A percentile compares a stretch with the other conserved stretches of the same genome.
phyloP scores from a whole-genome alignment of 2,113 vertebrate genomes.

The Fukomys damarensis region DNA sequence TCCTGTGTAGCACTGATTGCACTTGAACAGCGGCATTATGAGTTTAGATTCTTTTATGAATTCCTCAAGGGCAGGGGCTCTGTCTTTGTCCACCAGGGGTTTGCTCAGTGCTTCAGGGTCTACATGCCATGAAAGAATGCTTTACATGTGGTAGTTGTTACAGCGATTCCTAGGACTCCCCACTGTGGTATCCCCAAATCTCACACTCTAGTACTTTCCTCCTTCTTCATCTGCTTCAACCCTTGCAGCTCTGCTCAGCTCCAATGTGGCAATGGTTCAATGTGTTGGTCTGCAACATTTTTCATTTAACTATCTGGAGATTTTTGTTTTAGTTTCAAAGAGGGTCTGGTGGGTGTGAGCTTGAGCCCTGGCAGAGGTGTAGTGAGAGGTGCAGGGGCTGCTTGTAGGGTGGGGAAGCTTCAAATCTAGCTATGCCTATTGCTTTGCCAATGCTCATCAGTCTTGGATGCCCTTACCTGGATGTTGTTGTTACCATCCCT shows the following conservation, averaged over 20 bases:
- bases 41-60: not conserved
- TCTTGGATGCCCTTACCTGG: not conserved
- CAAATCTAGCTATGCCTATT: not conserved
- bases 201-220: not conserved
- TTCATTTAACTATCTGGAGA: not conserved
- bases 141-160: not conserved
- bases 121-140: not conserved
- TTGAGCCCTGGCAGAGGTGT: not conserved
- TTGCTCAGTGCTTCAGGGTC: not conserved
- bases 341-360: too few species aligned
- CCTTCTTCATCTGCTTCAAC: not conserved
- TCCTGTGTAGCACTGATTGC: accelerated
- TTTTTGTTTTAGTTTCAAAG: not conserved
- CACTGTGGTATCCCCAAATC: not conserved
- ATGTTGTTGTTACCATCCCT: not conserved
- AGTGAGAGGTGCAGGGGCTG: not conserved
- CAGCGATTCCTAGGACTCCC: not conserved
- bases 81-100: not conserved
- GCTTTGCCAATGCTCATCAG: not conserved
- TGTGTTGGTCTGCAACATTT: not conserved
- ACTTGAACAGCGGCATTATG: not conserved
- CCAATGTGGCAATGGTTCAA: not conserved
- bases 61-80: not conserved
- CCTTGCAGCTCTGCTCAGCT: not conserved
- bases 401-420: not conserved